Base-by-base conservation (phyloP, 2,797 vertebrate genomes). In the Pantherophis alleghaniensis region DNA sequence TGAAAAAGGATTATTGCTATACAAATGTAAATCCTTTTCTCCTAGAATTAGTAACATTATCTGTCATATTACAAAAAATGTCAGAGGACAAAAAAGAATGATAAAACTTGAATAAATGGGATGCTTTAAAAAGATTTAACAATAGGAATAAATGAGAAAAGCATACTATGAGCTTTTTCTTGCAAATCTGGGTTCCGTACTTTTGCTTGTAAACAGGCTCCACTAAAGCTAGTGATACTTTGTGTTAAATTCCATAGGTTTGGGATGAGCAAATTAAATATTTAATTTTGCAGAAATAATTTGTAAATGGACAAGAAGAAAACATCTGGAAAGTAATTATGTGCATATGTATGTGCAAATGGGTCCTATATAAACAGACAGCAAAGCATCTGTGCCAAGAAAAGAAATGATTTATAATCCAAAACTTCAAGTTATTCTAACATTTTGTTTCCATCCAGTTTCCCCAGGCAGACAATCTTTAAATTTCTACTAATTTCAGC, bases 1-100 rank as follows among this genome's bases (percentile, higher is more conserved):
- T 74, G 61, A 74, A 59, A 87, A 74, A 59, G 22, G 37, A 74
- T 91, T 88, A 83, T 74, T 56, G 61, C 42, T 60, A 22, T 91
- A 91, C 57, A 57, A 11, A 59, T 93, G 55, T 24, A 91, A 74
- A 91, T 83, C 55, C 61, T 93, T 83, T 91, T 12, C 9, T 60
- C 60, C 53, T 88, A 88, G 55, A 79, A 88, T 91, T 74, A 88
- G 63, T 93, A 20, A 88, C 37, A n/a, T 87, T 63, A 88, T 37
- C 22, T 74, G 14, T 28, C 86, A 91, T 42, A 61, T 88, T 53
- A 91, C 63, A 88, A 88, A 53, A 37, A 59, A 59, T 60, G 12
- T 79, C 22, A 88, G 37, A 42, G 60, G 60, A 61, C 32, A 88
- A 93, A 88, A 91, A 91, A 91, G 20, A 51, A 92, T n/a, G 51